Conservation (phyloP, 2,888 invertebrate genomes). For the Tipula unca region DNA sequence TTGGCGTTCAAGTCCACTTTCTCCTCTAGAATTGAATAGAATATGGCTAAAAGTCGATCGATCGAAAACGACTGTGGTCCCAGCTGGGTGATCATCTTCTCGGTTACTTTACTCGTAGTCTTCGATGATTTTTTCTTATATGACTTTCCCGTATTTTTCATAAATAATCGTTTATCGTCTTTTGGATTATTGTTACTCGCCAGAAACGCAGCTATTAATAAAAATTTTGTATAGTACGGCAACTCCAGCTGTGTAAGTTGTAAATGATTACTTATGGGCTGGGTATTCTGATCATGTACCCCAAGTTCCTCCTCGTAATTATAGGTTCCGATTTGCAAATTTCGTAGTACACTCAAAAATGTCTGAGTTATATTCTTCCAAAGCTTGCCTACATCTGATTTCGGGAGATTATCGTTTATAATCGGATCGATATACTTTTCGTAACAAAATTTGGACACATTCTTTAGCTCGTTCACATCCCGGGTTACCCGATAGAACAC, state of each 20-base stretch:
- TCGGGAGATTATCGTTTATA: conserved; percentile 51
- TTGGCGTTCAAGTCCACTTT: conserved; percentile 78
- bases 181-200: conserved; percentile 89
- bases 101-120: conserved; percentile 49
- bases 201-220: conserved; percentile 82
- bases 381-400: conserved; percentile 57
- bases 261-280: not conserved
- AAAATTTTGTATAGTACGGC: conserved; percentile 82
- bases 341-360: conserved; percentile 63
- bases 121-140: conserved; percentile 52
- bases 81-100: conserved; percentile 56
- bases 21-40: conserved; percentile 79
- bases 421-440: conserved; percentile 72
- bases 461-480: conserved; percentile 72
- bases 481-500: conserved; percentile 79
- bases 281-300: not conserved
- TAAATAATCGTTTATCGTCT: conserved; percentile 77
- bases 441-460: conserved; percentile 71
- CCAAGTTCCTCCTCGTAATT: not conserved
- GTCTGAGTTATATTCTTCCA: conserved; percentile 75
- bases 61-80: conserved; percentile 79
- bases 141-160: conserved; percentile 68
- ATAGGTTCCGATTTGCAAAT: conserved; percentile 45
- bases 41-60: conserved; percentile 77
- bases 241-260: conserved; percentile 49